A percentile compares a stretch with the other conserved stretches of the same genome.
Conservation (phyloP, 2,888 invertebrate species). For the Parnassius glacialis region DNA sequence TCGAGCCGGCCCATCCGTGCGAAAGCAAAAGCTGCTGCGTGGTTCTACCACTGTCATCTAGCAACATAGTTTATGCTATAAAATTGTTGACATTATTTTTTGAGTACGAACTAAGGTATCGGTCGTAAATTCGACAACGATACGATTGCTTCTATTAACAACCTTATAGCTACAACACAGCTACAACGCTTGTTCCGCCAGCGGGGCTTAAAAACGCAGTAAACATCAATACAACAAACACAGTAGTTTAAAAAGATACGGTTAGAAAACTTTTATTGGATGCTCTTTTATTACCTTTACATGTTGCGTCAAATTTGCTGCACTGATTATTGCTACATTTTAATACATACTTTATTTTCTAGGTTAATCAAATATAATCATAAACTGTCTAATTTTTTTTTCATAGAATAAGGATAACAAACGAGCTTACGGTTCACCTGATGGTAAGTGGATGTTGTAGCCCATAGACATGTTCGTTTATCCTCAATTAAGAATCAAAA, state of each 20-base stretch:
- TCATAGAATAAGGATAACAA: no score
- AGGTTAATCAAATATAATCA: neutral
- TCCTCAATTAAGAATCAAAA: no score
- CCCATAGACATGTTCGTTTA: no score
- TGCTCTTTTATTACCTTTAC: conserved; percentile 11
- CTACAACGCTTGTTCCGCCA: conserved; percentile 6
- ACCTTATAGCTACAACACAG: conserved; percentile 4
- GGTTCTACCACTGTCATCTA: no score
- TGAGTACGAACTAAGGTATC: neutral
- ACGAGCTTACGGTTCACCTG: no score
- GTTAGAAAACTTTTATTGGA: conserved; percentile 6
- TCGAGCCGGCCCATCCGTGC: no score
- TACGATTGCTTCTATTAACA: conserved; percentile 21
- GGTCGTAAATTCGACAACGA: conserved; percentile 20
- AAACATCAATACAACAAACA: conserved; percentile 29
- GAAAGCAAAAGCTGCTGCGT: no score
- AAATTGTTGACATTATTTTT: neutral
- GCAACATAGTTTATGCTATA: no score
- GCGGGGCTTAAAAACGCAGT: conserved; percentile 16
- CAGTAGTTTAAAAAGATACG: conserved; percentile 23
- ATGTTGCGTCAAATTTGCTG: conserved; percentile 3
- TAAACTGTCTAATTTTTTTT: no score
- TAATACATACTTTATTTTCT: neutral
- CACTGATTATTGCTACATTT: neutral
- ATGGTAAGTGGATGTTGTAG: no score